Evolutionary conservation across 64 coral and sea anemone species (phyloP).

Genomic region (Acropora tenuis): DNA sequence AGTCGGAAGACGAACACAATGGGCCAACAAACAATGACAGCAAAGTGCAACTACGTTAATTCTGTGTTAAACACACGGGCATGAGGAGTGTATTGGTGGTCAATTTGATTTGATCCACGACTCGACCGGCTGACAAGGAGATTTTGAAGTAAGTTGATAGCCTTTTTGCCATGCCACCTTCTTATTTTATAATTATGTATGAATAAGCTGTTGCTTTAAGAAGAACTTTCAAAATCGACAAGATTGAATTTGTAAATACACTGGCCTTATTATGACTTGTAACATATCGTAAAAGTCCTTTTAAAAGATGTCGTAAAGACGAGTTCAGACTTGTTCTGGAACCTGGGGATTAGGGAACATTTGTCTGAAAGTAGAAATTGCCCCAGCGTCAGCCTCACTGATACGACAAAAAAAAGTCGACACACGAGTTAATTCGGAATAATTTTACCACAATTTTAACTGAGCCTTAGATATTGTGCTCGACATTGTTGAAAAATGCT

Average conservation of each 20-base stretch:
- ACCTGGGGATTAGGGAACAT: too few relatives aligned
- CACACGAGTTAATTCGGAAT: neutral
- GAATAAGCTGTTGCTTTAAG: neutral
- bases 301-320: too few relatives aligned
- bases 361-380: too few relatives aligned
- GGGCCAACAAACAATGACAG: neutral
- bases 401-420: neutral
- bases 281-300: too few relatives aligned
- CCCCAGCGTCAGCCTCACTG: too few relatives aligned
- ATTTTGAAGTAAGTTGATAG: neutral
- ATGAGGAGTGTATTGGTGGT: neutral
- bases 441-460: neutral
- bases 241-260: neutral
- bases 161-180: neutral
- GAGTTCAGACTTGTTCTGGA: too few relatives aligned
- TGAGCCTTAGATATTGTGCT: neutral
- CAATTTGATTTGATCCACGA: neutral
- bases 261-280: neutral
- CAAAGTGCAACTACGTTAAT: neutral
- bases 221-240: neutral
- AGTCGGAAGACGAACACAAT: neutral
- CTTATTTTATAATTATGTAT: neutral
- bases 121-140: neutral
- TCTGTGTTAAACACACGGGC: neutral
- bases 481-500: too few relatives aligned